Evolutionary conservation across 1,140 invertebrate genomes (phyloP).

Genomic region (Habropoda laboriosa): DNA sequence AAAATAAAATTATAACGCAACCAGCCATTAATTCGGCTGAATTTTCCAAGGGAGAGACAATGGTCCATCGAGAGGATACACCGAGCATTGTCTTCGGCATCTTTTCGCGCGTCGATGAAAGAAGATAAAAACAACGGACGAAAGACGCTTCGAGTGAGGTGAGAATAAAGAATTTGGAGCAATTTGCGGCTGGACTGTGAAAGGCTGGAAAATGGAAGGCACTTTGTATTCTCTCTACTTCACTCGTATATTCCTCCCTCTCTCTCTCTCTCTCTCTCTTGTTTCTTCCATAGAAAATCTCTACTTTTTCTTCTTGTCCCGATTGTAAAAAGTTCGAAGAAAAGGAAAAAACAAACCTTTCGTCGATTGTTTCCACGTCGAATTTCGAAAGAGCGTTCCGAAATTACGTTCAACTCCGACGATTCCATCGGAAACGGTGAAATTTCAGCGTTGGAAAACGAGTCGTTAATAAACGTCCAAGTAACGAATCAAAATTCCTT

Average conservation of each 20-base stretch:
- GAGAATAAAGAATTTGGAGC: conserved; percentile 47
- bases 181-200: conserved; percentile 18
- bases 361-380: not conserved
- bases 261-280: not conserved
- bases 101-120: conserved; percentile 7
- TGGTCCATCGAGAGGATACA: not conserved
- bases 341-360: not conserved
- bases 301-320: not conserved
- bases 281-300: not conserved
- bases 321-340: not conserved
- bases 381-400: no score
- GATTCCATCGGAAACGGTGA: not conserved
- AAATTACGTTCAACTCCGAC: no score
- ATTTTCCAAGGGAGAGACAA: not conserved
- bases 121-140: conserved; percentile 12
- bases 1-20: no score
- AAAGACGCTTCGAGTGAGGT: conserved; percentile 2
- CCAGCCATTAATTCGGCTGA: no score
- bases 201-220: conserved; percentile 19
- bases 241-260: not conserved
- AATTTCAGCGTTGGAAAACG: not conserved
- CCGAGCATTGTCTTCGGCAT: not conserved
- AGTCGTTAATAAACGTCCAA: not conserved
- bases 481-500: not conserved
- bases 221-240: conserved; percentile 4